These are phyloP conservation scores for Phylloscopus collybita DNA, from an alignment of 2,797 vertebrate genomes.

Conservation along the genomic window DNA sequence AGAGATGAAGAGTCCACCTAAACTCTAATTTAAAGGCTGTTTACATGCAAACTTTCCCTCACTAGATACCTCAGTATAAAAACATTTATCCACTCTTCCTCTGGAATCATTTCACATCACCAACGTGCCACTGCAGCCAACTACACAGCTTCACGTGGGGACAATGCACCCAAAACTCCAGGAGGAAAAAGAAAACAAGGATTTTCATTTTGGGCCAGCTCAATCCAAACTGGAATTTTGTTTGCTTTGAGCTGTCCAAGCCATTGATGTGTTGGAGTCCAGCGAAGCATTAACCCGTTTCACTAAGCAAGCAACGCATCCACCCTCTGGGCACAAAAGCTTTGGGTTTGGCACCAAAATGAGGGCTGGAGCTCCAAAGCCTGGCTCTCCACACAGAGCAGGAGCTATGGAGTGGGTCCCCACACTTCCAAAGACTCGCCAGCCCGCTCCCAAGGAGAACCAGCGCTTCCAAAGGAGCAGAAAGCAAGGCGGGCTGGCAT, in stretches of 20 bases:
- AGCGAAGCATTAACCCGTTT: constrained; percentile 14
- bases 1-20: not conserved
- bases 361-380: not conserved
- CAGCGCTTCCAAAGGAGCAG: not conserved
- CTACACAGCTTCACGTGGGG: not conserved
- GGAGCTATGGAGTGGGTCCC: not conserved
- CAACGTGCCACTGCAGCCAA: not conserved
- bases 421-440: not conserved
- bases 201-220: not conserved
- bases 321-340: constrained; percentile 6
- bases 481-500: not conserved
- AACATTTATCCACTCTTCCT: not conserved
- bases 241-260: constrained; percentile 39
- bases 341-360: not conserved
- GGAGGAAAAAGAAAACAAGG: not conserved
- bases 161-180: not conserved
- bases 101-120: not conserved
- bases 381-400: not conserved
- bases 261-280: not conserved
- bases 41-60: not conserved
- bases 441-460: not conserved
- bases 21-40: not conserved
- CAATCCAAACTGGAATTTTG: constrained; percentile 22
- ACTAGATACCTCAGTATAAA: not conserved
- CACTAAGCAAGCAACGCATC: not conserved